Conservation (phyloP, 2,888 invertebrate genomes). For the Pammene aurita region DNA sequence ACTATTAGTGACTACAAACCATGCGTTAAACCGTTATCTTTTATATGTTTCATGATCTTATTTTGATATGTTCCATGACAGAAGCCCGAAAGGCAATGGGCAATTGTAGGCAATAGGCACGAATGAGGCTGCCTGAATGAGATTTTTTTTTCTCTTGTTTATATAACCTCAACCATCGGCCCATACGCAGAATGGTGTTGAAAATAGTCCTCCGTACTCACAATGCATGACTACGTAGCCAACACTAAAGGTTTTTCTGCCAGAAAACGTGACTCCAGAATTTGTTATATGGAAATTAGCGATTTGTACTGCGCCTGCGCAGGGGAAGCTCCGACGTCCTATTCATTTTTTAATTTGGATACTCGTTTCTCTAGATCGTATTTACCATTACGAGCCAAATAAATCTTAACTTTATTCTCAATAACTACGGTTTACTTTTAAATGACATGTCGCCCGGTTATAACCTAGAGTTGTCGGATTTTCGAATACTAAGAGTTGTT, state of each 20-base stretch:
- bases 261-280: slow-evolving; percentile 81
- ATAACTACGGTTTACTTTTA: slow-evolving; percentile 31
- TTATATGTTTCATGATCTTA: too few species aligned
- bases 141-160: not conserved
- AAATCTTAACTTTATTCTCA: slow-evolving; percentile 43
- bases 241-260: slow-evolving; percentile 74
- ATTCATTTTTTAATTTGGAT: slow-evolving; percentile 60
- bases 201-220: slow-evolving; percentile 23
- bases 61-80: too few species aligned
- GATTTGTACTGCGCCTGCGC: slow-evolving; percentile 73
- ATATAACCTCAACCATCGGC: not conserved
- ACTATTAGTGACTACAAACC: too few species aligned
- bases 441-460: not conserved
- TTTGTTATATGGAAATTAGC: slow-evolving; percentile 84
- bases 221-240: slow-evolving; percentile 46
- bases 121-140: not conserved
- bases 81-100: too few species aligned
- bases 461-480: not conserved
- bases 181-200: slow-evolving; percentile 22
- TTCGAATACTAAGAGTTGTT: slow-evolving; percentile 19
- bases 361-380: slow-evolving; percentile 7
- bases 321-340: slow-evolving; percentile 58
- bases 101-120: too few species aligned
- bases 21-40: too few species aligned
- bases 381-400: not conserved